phyloP scores from a whole-genome alignment of 2,888 invertebrate genomes.

The Drosophila trichaetosa region DNA sequence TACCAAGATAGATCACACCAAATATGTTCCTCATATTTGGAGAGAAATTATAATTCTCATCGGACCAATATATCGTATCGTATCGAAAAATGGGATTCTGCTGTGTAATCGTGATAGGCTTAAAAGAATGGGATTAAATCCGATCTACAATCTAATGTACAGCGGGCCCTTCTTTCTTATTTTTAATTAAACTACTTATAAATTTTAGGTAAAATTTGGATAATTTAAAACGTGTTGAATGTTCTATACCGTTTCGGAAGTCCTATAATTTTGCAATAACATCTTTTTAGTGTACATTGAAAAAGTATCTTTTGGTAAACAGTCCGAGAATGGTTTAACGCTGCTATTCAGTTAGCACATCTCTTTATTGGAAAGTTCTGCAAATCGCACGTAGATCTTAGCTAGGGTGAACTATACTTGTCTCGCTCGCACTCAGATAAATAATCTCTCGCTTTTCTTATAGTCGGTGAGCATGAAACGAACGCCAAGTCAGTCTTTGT shows the following conservation, averaged over 20 bases:
- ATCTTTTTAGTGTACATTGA: background rate
- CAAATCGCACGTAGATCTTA: background rate
- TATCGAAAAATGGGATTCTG: background rate
- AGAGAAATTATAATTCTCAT: background rate
- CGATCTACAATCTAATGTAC: background rate
- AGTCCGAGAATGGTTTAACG: too few relatives aligned
- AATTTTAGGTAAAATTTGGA: background rate
- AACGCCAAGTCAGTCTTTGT: constrained; percentile 8
- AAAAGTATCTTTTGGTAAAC: background rate
- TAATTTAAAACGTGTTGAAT: background rate
- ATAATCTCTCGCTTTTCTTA: constrained; percentile 5
- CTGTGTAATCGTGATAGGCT: background rate
- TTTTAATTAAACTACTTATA: background rate
- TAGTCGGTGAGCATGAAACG: constrained; percentile 6
- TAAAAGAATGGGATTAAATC: too few relatives aligned
- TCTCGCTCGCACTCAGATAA: constrained; percentile 10
- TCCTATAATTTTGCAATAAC: background rate
- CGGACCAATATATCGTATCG: background rate
- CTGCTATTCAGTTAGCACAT: background rate
- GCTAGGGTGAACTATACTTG: background rate
- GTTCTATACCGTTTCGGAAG: background rate
- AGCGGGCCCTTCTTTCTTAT: background rate
- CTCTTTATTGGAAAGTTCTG: background rate
- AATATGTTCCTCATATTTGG: background rate
- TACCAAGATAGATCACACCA: too few relatives aligned